These are phyloP conservation scores for Bombyx mandarina DNA, from an alignment of 1,140 invertebrate genomes.

Conservation along the genomic window DNA sequence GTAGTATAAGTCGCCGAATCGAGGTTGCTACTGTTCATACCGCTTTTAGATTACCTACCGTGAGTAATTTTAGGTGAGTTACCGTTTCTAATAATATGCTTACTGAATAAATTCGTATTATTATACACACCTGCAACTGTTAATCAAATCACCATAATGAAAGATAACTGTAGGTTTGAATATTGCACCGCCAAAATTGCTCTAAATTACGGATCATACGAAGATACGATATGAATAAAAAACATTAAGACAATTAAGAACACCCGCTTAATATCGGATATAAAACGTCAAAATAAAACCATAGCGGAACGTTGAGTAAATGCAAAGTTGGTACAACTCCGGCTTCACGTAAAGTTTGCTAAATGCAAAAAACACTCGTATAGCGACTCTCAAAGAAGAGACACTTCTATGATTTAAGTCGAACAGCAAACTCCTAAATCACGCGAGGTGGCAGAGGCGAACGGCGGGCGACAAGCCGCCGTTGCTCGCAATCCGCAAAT, in stretches of 20 bases:
- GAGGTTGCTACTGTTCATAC: conserved; percentile 55
- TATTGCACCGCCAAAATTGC: conserved; percentile 1
- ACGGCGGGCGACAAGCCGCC: conserved; percentile 41
- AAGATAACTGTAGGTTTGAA: conserved; percentile 5
- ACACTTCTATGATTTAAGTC: conserved; percentile 46
- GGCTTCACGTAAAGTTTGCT: conserved; percentile 21
- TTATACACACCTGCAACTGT: conserved; percentile 1
- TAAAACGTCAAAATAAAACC: conserved; percentile 22
- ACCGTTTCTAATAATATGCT: conserved; percentile 18
- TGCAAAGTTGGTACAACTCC: conserved; percentile 21
- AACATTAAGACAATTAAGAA: not conserved
- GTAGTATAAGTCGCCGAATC: conserved; percentile 64
- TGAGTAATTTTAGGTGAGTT: conserved; percentile 57
- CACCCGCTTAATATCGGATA: conserved; percentile 2
- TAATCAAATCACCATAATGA: conserved; percentile 8
- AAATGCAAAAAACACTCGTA: conserved; percentile 37
- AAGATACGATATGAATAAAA: conserved; percentile 2
- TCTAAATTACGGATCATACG: conserved; percentile 1
- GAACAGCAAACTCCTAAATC: conserved; percentile 42
- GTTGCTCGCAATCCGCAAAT: conserved; percentile 58
- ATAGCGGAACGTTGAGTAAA: conserved; percentile 30
- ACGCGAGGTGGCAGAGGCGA: conserved; percentile 41
- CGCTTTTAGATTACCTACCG: conserved; percentile 45
- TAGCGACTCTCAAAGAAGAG: conserved; percentile 32
- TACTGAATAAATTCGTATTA: conserved; percentile 5